Evolutionary conservation across 64 coral and sea anemone genomes (phyloP), one percentile per base, ranked within the genome.

Genomic region (Exaiptasia diaphana): DNA sequence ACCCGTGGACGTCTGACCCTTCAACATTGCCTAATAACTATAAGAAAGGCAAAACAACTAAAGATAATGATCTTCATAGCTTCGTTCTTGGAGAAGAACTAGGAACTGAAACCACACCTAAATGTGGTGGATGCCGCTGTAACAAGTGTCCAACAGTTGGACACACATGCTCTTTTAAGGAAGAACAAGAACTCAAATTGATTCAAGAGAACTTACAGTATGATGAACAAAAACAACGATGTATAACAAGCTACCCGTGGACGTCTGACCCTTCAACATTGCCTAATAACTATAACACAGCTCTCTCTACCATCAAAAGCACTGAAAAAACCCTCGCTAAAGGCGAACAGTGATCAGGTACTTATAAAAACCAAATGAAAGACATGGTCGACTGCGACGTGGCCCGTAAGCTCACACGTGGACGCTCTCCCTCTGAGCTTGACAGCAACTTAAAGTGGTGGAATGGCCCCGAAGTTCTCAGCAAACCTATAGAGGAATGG

Each of bases 111-210:
- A 33, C 37, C 12, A 64, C 2, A 13, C 78, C 87, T 2, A 65
- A 43, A 27, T 90, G 77, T 67, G 78, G 56, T 74, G 71, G 87
- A 42, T 73, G 69, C 40, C 42, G 78, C 28, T 82, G 71, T 36
- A 49, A 29, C 64, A 87, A 87, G 48, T 87, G 62, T 23, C 84
- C 84, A 20, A 68, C 29, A 32, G 75, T 80, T 46, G 85, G 75
- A 6, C 73, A 78, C 41, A 86, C 13, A 41, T 86, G 68, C 32
- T 86, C 71, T 0, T 80, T 88, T 38, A 88, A 71, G 33, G 85
- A 88, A 67, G 85, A 88, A 55, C 85, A 88, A 31, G 65, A 88
- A 54, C 21, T 88, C 18, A 71, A 57, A 33, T 26, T 88, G 86
- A 88, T 88, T 32, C 64, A 63, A 69, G 86, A 58, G 18, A 88